A percentile compares a stretch with the other conserved stretches of the same genome.
Evolutionary conservation across 2,888 invertebrate genomes (phyloP).

Genomic region (Ophion obscuratus): DNA sequence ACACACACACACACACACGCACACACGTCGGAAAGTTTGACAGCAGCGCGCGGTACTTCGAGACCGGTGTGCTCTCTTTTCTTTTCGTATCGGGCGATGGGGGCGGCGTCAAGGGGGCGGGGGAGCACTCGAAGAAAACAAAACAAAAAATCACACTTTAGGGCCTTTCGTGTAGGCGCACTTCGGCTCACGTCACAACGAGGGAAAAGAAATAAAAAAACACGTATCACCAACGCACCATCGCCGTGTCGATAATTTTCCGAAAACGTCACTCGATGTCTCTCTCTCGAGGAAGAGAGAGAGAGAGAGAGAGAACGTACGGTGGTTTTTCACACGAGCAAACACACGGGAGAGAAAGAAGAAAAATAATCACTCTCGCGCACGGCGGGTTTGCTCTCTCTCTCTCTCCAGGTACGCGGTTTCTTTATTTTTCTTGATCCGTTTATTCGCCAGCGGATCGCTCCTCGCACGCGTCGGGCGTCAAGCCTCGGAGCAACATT

Average conservation of each 20-base stretch:
- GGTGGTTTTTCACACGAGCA: background rate
- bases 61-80: slow-evolving; percentile 39
- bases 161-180: slow-evolving; percentile 19
- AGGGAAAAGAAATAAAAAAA: slow-evolving; percentile 44
- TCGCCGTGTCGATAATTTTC: slow-evolving; percentile 54
- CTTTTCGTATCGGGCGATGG: slow-evolving; percentile 14
- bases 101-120: slow-evolving; percentile 6
- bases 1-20: background rate
- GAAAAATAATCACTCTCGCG: background rate
- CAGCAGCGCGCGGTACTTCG: slow-evolving; percentile 55
- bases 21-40: slow-evolving; percentile 23
- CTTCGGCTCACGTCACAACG: slow-evolving; percentile 57
- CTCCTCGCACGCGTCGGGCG: slow-evolving; percentile 81
- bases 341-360: slow-evolving; percentile 4
- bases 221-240: slow-evolving; percentile 57
- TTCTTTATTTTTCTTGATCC: slow-evolving; percentile 50
- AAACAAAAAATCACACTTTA: slow-evolving; percentile 39
- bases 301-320: background rate
- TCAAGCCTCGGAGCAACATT: slow-evolving; percentile 79
- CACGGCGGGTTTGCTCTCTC: background rate
- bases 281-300: background rate
- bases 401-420: slow-evolving; percentile 58
- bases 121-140: slow-evolving; percentile 51
- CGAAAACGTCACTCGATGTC: slow-evolving; percentile 50
- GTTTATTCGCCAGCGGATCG: slow-evolving; percentile 64